These are phyloP conservation scores for Otocyon megalotis DNA, from an alignment of 2,113 vertebrate genomes.

Conservation along the genomic window DNA sequence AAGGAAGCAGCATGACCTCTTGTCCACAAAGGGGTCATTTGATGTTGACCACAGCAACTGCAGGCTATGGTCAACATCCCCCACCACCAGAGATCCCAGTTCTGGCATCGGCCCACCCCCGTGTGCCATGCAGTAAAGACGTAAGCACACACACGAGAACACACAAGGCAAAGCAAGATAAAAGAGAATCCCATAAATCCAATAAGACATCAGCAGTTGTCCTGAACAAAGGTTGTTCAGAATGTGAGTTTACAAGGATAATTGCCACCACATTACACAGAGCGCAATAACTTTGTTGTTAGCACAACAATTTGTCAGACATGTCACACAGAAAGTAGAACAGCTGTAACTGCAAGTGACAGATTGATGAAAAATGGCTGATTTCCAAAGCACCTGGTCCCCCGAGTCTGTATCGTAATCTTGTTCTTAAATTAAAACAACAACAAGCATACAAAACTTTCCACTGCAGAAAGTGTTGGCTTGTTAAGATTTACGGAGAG, in stretches of 20 bases:
- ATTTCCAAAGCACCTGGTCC: constrained; percentile 22
- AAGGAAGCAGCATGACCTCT: not conserved
- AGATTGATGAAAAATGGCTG: constrained; percentile 44
- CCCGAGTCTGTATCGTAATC: not conserved
- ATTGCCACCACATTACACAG: not conserved
- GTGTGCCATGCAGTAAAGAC: not conserved
- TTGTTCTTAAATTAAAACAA: constrained; percentile 64
- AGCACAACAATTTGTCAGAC: constrained; percentile 51
- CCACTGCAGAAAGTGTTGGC: not conserved
- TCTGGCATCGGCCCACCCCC: not conserved
- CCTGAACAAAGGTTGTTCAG: not conserved
- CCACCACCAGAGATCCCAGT: not conserved
- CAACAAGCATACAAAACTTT: not conserved
- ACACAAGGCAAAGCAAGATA: not conserved
- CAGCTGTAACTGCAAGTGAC: constrained; percentile 53
- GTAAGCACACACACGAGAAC: not conserved
- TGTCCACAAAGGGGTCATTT: no score
- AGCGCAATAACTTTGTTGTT: not conserved
- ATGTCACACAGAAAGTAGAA: not conserved
- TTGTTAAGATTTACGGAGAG: not conserved
- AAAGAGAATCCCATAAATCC: not conserved
- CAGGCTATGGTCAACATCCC: not conserved
- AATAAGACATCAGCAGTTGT: not conserved
- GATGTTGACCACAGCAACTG: not conserved
- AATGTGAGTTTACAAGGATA: not conserved